Conservation (phyloP, 2,797 vertebrate species). For the Crenichthys baileyi region DNA sequence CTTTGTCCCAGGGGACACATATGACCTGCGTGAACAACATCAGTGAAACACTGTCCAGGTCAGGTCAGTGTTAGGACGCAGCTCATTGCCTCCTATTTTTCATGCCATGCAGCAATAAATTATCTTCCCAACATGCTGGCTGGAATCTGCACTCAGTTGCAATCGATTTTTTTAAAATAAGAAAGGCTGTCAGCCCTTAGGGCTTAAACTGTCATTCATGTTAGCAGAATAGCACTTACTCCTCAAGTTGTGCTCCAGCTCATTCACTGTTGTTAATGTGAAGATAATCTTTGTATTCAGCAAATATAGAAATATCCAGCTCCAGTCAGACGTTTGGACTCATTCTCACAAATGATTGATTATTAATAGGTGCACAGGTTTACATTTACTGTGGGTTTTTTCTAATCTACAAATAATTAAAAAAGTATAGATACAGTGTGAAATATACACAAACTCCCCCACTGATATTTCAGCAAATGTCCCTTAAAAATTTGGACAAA, state of each 20-base stretch:
- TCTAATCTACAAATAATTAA: neutral
- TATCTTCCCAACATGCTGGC: conserved; percentile 13
- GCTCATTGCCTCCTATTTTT: conserved; percentile 37
- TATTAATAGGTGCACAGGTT: neutral
- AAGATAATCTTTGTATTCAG: conserved; percentile 3
- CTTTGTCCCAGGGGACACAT: conserved; percentile 36
- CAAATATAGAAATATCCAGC: neutral
- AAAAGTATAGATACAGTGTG: neutral
- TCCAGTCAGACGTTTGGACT: neutral
- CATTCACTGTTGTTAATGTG: neutral
- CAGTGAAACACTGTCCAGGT: conserved; percentile 59
- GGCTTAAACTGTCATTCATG: conserved; percentile 1
- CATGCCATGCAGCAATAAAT: conserved; percentile 9
- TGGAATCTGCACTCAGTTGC: conserved; percentile 1
- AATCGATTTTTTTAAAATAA: neutral
- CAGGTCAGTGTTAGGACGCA: conserved; percentile 57
- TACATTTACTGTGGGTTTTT: neutral
- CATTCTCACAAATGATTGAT: neutral
- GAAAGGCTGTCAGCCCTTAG: neutral
- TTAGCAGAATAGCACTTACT: conserved; percentile 20
- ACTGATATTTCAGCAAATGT: neutral
- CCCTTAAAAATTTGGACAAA: neutral
- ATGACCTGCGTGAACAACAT: conserved; percentile 50
- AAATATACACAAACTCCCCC: neutral
- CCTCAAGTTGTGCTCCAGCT: conserved; percentile 7